These are phyloP conservation scores for Rallus crepitans DNA, from an alignment of 2,797 vertebrate genomes.

Conservation along the genomic window DNA sequence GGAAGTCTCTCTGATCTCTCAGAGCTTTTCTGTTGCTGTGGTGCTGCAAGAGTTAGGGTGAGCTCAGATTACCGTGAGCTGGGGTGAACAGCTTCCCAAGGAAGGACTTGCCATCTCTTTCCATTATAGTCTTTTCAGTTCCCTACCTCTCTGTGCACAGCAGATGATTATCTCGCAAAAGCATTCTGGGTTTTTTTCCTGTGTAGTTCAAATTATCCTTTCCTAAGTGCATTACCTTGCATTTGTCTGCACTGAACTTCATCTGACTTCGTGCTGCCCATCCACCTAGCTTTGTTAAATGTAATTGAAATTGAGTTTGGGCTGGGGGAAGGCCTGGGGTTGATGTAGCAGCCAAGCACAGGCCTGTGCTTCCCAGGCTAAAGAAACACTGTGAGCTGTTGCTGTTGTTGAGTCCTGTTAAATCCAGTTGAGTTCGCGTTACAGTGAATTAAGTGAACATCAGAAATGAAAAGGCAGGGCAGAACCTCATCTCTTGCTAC, in stretches of 20 bases:
- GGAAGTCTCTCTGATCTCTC: not conserved
- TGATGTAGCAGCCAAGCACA: conserved; percentile 33
- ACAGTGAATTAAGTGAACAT: conserved; percentile 33
- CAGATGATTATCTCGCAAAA: conserved; percentile 60
- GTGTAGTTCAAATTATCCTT: conserved; percentile 56
- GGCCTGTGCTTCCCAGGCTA: conserved; percentile 13
- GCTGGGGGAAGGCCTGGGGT: not conserved
- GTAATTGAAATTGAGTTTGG: conserved; percentile 56
- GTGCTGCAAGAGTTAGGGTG: not conserved
- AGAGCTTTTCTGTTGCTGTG: not conserved
- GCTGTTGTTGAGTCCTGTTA: conserved; percentile 28
- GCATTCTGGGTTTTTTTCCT: not conserved
- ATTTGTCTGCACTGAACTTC: conserved; percentile 58
- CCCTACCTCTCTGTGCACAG: conserved; percentile 27
- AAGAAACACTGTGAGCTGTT: not conserved
- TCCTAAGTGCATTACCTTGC: conserved; percentile 66
- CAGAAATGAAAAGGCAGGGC: conserved; percentile 7
- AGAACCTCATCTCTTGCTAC: not conserved
- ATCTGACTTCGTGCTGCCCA: conserved; percentile 54
- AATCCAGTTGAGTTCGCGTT: conserved; percentile 27
- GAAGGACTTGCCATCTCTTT: conserved; percentile 24
- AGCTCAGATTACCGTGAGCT: not conserved
- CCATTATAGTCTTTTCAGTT: conserved; percentile 27
- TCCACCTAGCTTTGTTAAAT: conserved; percentile 45
- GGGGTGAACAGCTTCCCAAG: conserved; percentile 11